Base-by-base conservation (phyloP, 2,888 invertebrate species). In the Pyrgus malvae region DNA sequence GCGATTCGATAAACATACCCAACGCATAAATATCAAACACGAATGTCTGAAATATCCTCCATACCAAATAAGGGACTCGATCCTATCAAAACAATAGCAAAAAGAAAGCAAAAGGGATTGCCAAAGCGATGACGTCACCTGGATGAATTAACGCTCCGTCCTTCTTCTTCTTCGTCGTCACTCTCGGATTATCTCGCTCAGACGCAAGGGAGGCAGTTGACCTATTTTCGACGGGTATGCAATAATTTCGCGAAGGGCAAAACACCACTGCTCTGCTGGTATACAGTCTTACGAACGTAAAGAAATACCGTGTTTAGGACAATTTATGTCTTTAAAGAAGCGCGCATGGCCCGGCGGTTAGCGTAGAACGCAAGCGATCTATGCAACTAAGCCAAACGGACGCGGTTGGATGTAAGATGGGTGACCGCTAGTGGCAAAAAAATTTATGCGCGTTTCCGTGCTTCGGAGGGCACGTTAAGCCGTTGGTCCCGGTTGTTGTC, bases 211-310 rank as follows among this genome's bases (percentile, higher is more conserved):
- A 74, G 80, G 85, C 89, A 88, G 87, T 90, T 90, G 90, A 90
- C 90, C 90, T 86, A 90, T 88, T 86, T 90, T 87, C 83, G 76
- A 76, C 68, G 79, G 76, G 75, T 80, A 80, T 83, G 81, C 84
- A 83, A 87, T 89, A 83, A 86, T 85, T 88, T 82, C 71, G 75
- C 76, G 79, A 83, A 84, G 84, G 83, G 76, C 67, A 74, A 74
- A n/a, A n/a, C n/a, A 72, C 77, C 44, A 74, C 42, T 17, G 5
- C 33, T 72, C 70, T 65, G 70, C 72, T 76, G 78, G 78, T 80
- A 78, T 67, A 66, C 64, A 64, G 57, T 51, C 57, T 60, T 63
- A 57, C 23, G n/a, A n/a, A n/a, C n/a, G n/a, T n/a, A n/a, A n/a
- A n/a, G n/a, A n/a, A n/a, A n/a, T n/a, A n/a, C n/a, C 21, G 21